Conservation (phyloP, 2,888 invertebrate species). For the Molorchus minor region DNA sequence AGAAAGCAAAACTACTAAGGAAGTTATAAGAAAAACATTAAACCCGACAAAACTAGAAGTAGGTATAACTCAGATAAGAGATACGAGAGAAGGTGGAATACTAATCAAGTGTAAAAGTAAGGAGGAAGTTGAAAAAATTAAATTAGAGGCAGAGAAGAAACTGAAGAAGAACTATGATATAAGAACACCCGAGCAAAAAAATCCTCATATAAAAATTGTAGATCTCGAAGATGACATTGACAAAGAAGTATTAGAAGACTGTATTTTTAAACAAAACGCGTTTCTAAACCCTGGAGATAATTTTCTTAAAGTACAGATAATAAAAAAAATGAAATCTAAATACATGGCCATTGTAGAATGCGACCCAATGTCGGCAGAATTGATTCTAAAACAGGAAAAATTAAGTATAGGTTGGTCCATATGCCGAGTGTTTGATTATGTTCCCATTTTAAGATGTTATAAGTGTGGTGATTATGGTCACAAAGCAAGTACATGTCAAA, state of each 20-base stretch:
- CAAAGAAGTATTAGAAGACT: not conserved
- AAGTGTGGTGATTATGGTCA: constrained; percentile 5
- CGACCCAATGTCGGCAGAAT: not conserved
- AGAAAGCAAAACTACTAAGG: constrained; percentile 1
- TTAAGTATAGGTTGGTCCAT: not conserved
- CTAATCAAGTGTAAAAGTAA: not conserved
- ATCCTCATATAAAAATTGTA: not conserved
- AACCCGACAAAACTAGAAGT: constrained; percentile 4
- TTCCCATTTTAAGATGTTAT: not conserved
- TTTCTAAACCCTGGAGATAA: not conserved
- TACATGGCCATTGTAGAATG: not conserved
- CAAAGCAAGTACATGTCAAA: not conserved
- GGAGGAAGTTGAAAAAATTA: not conserved
- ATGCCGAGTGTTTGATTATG: constrained; percentile 1
- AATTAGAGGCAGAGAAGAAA: not conserved
- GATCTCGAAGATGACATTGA: constrained; percentile 2
- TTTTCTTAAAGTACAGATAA: not conserved
- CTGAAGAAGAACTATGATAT: not conserved
- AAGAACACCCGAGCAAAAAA: not conserved
- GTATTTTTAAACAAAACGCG: not conserved
- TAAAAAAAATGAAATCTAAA: not conserved
- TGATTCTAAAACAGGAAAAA: not conserved
- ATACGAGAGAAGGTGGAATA: not conserved
- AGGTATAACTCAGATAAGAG: constrained; percentile 1
- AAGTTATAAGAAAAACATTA: constrained; percentile 3